A percentile compares a stretch with the other conserved stretches of the same genome.
Evolutionary conservation across 2,113 vertebrate species (phyloP).

Genomic region (Chitala chitala): DNA sequence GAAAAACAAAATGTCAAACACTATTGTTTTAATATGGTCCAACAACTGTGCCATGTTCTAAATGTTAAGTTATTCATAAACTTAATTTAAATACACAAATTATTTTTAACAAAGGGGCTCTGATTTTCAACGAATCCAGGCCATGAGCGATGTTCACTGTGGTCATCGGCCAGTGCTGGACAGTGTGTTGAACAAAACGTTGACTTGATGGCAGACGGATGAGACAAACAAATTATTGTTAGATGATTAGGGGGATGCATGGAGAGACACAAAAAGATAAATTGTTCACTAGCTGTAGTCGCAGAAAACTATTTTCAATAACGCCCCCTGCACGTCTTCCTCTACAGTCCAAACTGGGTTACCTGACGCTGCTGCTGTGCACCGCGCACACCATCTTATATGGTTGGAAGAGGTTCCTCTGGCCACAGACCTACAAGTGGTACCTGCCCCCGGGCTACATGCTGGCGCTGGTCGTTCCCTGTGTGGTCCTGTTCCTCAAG

Average conservation of each 20-base stretch:
- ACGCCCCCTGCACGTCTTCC: conserved; percentile 6
- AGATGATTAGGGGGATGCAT: not conserved
- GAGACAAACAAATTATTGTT: not conserved
- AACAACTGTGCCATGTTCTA: conserved; percentile 52
- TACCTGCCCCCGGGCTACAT: conserved; percentile 71
- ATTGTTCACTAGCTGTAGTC: no score
- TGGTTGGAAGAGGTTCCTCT: conserved; percentile 72
- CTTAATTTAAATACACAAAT: conserved; percentile 53
- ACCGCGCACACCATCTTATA: conserved; percentile 75
- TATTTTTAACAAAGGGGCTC: conserved; percentile 25
- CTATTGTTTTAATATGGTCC: conserved; percentile 34
- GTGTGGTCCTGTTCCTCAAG: conserved; percentile 71
- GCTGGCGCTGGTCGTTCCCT: conserved; percentile 73
- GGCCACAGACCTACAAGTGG: conserved; percentile 61
- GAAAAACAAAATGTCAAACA: conserved; percentile 31
- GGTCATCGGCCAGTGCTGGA: not conserved
- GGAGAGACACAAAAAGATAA: no score
- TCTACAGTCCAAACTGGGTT: conserved; percentile 82
- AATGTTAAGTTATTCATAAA: conserved; percentile 67
- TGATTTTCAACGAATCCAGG: conserved; percentile 9
- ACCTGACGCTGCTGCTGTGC: conserved; percentile 75
- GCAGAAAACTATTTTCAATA: no score
- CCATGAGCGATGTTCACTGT: conserved; percentile 24
- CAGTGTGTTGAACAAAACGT: not conserved
- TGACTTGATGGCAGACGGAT: not conserved